Conservation (phyloP, 2,888 invertebrate species). For the Limenitis camilla region DNA sequence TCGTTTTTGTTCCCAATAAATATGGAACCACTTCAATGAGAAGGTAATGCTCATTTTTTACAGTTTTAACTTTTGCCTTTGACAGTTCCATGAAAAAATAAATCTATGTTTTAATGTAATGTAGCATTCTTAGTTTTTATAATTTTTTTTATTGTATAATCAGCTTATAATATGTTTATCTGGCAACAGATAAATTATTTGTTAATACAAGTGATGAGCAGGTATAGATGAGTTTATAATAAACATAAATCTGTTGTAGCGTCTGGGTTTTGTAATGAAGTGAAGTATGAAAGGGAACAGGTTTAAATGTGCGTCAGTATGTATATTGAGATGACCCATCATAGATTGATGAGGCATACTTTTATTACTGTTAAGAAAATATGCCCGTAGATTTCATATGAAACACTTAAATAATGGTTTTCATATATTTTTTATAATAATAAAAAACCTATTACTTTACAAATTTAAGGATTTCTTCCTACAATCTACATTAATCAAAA, state of each 20-base stretch:
- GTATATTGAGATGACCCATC: no score
- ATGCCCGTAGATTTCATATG: no score
- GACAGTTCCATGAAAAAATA: background rate
- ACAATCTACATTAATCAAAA: slow-evolving; percentile 1
- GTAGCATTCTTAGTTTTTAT: background rate
- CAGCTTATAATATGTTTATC: slow-evolving; percentile 2
- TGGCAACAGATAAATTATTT: background rate
- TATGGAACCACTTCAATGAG: slow-evolving; percentile 39
- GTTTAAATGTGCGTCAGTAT: background rate
- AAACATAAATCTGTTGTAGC: background rate
- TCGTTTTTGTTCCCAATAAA: slow-evolving; percentile 39
- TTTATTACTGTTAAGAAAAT: no score
- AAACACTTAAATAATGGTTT: no score
- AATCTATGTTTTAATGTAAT: no score
- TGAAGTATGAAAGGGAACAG: background rate
- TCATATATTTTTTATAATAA: no score
- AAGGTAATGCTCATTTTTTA: slow-evolving; percentile 8
- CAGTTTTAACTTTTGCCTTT: background rate
- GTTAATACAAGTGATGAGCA: background rate
- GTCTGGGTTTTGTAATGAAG: background rate
- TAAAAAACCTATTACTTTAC: no score
- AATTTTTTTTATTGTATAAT: no score
- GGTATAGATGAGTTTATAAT: background rate
- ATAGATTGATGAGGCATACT: no score
- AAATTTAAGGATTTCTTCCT: no score